Evolutionary conservation across 2,113 vertebrate genomes (phyloP), one percentile per base, ranked within the genome.

Genomic region (Euleptes europaea): DNA sequence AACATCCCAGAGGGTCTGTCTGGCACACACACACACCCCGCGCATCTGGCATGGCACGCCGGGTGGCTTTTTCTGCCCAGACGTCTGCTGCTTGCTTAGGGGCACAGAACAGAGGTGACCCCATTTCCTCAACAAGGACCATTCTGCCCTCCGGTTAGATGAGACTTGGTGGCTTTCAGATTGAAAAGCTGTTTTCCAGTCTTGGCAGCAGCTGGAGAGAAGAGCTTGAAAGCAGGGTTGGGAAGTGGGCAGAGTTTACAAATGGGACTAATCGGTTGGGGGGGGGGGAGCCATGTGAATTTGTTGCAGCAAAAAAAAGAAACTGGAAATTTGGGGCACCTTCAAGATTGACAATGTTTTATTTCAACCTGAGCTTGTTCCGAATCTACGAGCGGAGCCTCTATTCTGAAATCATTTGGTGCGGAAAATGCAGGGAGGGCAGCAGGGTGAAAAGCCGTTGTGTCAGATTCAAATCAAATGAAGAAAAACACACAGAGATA

Each of bases 381-480:
- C 1, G 57, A 23, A 6, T 19, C 57, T 60, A 1, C 6, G 57
- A 60, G 57, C 21, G 11, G 54, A 57, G 54, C 14, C 57, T 8
- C 21, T n/a, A 6, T 17, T 54, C 51, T 19, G 51, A 23, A 7
- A 17, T 63, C 23, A 9, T 28, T 10, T 63, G 3, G 7, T 60
- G 19, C 23, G 2, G 57, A 26, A 60, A 63, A 28, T 1, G 60
- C 7, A 9, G 60, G 26, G 13, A 26, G 8, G 60, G 5, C 9
- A 3, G 9, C 2, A 3, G 26, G 26, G 60, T 0, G 26, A 28
- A 3, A 5, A 19, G 57, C 4, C 5, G 5, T 4, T 26, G 60
- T 26, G 60, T 26, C 23, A 63, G 9, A 63, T 63, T 10, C 60
- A 26, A 19, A 8, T 9, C 23, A 26, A 28, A 28, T 2, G 60